These are phyloP conservation scores for Pelmatolapia mariae DNA, from an alignment of 2,113 vertebrate species.

Conservation along the genomic window DNA sequence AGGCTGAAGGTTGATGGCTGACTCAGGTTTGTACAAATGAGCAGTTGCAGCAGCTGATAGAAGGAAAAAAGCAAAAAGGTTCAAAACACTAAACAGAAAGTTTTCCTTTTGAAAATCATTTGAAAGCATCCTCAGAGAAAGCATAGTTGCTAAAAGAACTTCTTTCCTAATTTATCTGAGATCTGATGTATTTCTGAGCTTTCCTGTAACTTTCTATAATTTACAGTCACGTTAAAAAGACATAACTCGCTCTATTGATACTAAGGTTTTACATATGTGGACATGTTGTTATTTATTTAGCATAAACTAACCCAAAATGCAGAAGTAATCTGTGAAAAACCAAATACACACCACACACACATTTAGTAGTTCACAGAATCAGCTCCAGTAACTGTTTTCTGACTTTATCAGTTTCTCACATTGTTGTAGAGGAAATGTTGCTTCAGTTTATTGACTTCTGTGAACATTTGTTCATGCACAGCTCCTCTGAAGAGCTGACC, in stretches of 20 bases:
- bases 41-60: not conserved
- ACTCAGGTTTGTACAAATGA: fast-evolving
- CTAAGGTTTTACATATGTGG: not conserved
- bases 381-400: not conserved
- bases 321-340: not conserved
- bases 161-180: fast-evolving
- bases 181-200: not conserved
- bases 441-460: not conserved
- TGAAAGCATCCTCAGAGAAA: not conserved
- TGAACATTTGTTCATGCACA: not conserved
- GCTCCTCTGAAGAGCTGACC: not conserved
- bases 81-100: fast-evolving
- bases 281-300: not conserved
- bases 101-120: not conserved
- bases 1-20: fast-evolving
- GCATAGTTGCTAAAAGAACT: fast-evolving
- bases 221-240: fast-evolving
- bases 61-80: not conserved
- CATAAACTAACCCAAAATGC: not conserved
- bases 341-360: not conserved
- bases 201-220: not conserved
- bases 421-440: not conserved
- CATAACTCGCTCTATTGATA: fast-evolving
- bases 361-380: not conserved
- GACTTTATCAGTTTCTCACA: not conserved